These are phyloP conservation scores for Excalfactoria chinensis DNA, from an alignment of 2,113 vertebrate species.

Conservation along the genomic window DNA sequence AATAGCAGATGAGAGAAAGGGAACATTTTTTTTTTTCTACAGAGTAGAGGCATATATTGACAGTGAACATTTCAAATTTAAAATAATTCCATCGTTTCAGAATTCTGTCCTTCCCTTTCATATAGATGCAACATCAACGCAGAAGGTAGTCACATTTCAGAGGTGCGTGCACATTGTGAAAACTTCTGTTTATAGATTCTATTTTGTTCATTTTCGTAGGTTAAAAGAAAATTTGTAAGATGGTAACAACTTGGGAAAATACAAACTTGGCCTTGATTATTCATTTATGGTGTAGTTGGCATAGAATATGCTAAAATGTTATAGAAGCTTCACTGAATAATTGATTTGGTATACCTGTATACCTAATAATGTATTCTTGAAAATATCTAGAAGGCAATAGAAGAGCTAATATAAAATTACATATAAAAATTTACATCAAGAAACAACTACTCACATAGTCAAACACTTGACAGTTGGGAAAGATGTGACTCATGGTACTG, in stretches of 20 bases:
- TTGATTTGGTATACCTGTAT: not conserved
- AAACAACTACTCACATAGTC: not conserved
- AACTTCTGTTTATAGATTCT: not conserved
- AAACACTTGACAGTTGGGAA: not conserved
- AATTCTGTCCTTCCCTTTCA: not conserved
- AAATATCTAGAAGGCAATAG: slow-evolving; percentile 8
- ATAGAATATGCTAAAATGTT: slow-evolving; percentile 44
- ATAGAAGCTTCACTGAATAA: slow-evolving; percentile 18
- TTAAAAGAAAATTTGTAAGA: not conserved
- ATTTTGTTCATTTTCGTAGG: not conserved
- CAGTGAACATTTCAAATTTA: not conserved
- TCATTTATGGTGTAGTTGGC: not conserved
- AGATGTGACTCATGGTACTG: not conserved
- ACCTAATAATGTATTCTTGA: not conserved
- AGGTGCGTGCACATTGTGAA: not conserved
- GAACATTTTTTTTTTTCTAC: not conserved
- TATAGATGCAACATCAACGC: not conserved
- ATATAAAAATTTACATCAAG: not conserved
- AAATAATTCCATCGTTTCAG: not conserved
- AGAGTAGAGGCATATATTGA: not conserved
- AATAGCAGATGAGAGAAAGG: not conserved
- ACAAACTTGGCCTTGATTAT: not conserved
- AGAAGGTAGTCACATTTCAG: not conserved
- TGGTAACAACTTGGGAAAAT: not conserved
- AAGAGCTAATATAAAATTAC: slow-evolving; percentile 31